Evolutionary conservation across 1,140 invertebrate species (phyloP).

Genomic region (Geopemphigus sp.): DNA sequence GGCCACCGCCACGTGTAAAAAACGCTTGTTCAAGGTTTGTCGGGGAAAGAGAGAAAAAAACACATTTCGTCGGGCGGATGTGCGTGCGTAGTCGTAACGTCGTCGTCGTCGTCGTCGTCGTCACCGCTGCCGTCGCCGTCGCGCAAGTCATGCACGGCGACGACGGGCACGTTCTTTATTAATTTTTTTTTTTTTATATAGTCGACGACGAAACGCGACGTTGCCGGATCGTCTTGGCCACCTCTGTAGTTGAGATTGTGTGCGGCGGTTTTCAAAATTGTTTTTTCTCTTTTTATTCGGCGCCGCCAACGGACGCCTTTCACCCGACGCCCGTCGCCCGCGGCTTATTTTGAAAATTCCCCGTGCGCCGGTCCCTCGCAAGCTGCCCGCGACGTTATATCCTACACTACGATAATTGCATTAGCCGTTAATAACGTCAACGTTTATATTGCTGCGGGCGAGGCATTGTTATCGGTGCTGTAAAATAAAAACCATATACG

Average conservation of each 20-base stretch:
- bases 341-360: too few species aligned
- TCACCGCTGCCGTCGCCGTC: neutral
- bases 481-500: too few species aligned
- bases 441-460: too few species aligned
- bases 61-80: constrained; percentile 25
- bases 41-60: neutral
- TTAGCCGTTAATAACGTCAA: too few species aligned
- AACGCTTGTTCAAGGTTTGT: constrained; percentile 28
- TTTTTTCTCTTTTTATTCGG: neutral
- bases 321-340: too few species aligned
- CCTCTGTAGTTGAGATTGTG: neutral
- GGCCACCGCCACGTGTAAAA: neutral
- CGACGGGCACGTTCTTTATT: constrained; percentile 16
- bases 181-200: constrained; percentile 25
- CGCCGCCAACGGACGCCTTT: neutral
- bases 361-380: too few species aligned
- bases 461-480: too few species aligned
- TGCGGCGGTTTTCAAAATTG: neutral
- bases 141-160: constrained; percentile 31
- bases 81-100: constrained; percentile 15
- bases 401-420: too few species aligned
- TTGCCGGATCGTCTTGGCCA: neutral
- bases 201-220: constrained; percentile 6
- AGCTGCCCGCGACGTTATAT: too few species aligned
- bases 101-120: neutral